Evolutionary conservation across 2,113 vertebrate genomes (phyloP).

Genomic region (Tetrax tetrax): DNA sequence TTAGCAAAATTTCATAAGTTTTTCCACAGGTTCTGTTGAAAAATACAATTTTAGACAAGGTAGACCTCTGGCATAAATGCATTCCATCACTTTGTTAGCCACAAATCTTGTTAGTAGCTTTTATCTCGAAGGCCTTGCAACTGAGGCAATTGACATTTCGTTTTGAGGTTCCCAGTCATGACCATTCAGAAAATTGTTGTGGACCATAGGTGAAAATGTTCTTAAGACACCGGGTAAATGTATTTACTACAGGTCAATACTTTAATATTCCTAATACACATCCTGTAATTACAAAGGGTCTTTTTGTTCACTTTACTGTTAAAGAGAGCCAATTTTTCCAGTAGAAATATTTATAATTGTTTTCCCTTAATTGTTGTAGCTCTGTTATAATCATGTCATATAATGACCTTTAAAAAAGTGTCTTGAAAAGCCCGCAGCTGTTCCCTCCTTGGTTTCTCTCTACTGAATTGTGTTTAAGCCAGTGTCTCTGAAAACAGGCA

Average conservation of each 20-base stretch:
- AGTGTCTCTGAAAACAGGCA: slow-evolving; percentile 59
- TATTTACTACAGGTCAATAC: background rate
- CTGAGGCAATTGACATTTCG: background rate
- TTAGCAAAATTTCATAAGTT: background rate
- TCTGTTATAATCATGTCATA: background rate
- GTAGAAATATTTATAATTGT: slow-evolving; percentile 14
- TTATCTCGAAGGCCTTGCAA: background rate
- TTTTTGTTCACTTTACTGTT: background rate
- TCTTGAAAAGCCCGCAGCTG: slow-evolving; percentile 63
- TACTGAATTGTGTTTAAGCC: slow-evolving; percentile 39
- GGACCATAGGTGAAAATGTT: background rate
- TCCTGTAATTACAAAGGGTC: background rate
- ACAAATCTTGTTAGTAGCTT: background rate
- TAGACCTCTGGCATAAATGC: background rate
- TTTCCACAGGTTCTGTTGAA: background rate
- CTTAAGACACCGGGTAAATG: background rate
- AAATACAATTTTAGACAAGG: background rate
- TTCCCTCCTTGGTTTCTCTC: slow-evolving; percentile 28
- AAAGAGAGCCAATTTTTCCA: background rate
- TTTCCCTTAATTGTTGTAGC: background rate
- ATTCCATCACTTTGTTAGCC: background rate
- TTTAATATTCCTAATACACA: background rate
- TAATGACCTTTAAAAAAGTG: slow-evolving; percentile 50
- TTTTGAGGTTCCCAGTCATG: background rate
- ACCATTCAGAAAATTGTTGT: background rate